Percentiles rank a stretch among this genome's conserved stretches.
phyloP scores from a whole-genome alignment of 2,888 invertebrate species.

The Liposcelis brunnea region DNA sequence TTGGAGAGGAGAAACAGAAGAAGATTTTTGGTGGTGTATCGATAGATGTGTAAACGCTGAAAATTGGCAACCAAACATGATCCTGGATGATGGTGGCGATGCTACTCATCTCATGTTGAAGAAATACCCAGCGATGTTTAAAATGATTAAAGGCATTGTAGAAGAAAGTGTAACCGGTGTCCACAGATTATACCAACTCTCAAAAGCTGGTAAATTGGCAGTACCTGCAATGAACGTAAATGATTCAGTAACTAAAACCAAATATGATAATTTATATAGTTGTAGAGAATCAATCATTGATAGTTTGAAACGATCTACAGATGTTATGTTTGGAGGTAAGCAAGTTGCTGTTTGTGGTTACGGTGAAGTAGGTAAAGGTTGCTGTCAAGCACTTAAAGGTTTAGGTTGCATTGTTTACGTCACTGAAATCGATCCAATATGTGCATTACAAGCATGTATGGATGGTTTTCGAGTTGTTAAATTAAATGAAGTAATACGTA shows the following conservation, averaged over 20 bases:
- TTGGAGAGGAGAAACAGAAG: constrained; percentile 94
- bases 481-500: constrained; percentile 78
- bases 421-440: constrained; percentile 95
- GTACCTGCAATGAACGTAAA: constrained; percentile 98
- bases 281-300: constrained; percentile 85
- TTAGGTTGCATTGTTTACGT: constrained; percentile 84
- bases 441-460: constrained; percentile 93
- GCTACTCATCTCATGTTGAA: constrained; percentile 92
- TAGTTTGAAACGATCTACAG: constrained; percentile 74
- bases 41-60: constrained; percentile 85
- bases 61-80: constrained; percentile 96
- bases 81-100: constrained; percentile 93
- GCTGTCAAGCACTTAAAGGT: constrained; percentile 86
- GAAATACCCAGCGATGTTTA: constrained; percentile 85
- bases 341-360: constrained; percentile 93
- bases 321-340: constrained; percentile 96
- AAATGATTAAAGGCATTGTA: constrained; percentile 86
- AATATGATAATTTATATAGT: constrained; percentile 92
- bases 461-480: constrained; percentile 92
- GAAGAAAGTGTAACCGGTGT: constrained; percentile 98
- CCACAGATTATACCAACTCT: constrained; percentile 86
- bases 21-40: constrained; percentile 99
- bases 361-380: constrained; percentile 94
- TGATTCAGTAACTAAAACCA: constrained; percentile 95
- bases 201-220: constrained; percentile 81